A percentile compares a stretch with the other conserved stretches of the same genome.
phyloP scores from a whole-genome alignment of 2,888 invertebrate genomes.

The Gasteruption jaculator region DNA sequence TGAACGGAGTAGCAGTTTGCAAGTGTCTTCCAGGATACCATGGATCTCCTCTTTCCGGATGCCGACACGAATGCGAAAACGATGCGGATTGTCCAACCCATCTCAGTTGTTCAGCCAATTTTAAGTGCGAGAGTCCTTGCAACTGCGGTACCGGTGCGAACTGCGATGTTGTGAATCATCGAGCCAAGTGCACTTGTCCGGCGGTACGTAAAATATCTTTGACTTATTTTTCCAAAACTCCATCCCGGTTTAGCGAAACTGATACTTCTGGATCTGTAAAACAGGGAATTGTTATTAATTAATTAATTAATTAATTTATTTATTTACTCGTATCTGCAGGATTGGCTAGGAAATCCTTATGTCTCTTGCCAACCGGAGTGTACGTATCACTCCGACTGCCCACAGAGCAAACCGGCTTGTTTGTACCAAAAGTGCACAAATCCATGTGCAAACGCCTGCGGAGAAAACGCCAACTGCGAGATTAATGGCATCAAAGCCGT shows the following conservation, averaged over 20 bases:
- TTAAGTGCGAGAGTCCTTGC: constrained; percentile 74
- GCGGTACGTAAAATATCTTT: constrained; percentile 54
- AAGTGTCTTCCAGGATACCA: constrained; percentile 72
- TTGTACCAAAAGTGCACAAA: constrained; percentile 77
- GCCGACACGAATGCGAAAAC: constrained; percentile 78
- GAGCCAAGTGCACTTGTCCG: constrained; percentile 75
- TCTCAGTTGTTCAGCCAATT: constrained; percentile 67
- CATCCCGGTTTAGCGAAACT: not conserved
- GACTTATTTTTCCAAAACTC: not conserved
- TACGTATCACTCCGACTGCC: constrained; percentile 74
- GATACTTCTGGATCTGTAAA: not conserved
- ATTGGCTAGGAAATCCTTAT: constrained; percentile 75
- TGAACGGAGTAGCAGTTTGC: constrained; percentile 73
- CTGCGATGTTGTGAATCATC: constrained; percentile 72
- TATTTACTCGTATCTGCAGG: constrained; percentile 49
- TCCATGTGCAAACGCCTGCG: constrained; percentile 79
- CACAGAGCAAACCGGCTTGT: constrained; percentile 72
- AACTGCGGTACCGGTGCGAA: constrained; percentile 76
- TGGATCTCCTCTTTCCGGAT: constrained; percentile 74
- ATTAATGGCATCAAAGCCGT: constrained; percentile 75
- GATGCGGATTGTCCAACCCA: constrained; percentile 70
- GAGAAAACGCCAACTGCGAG: constrained; percentile 74
- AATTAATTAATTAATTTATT: constrained; percentile 9
- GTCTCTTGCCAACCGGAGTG: constrained; percentile 78
- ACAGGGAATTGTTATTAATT: constrained; percentile 5